phyloP scores from a whole-genome alignment of 1,140 invertebrate genomes.

The Leptopilina clavipes region DNA sequence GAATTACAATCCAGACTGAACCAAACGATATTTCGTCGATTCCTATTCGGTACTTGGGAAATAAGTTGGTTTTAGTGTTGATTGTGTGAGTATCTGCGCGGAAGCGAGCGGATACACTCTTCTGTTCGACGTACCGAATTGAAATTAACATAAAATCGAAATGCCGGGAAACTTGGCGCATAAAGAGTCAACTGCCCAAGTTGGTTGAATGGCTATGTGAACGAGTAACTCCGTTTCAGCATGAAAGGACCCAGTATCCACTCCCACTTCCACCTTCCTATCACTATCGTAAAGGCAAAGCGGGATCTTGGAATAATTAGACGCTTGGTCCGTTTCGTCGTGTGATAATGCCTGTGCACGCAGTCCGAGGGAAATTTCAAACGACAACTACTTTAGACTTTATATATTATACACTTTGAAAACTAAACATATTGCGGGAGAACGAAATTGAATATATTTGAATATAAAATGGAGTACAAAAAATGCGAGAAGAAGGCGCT shows the following conservation, averaged over 20 bases:
- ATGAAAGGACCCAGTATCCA: constrained; percentile 59
- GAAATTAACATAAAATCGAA: constrained; percentile 75
- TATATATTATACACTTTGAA: neutral
- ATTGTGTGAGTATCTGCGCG: constrained; percentile 55
- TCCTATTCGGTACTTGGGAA: constrained; percentile 65
- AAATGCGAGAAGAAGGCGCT: too few species aligned
- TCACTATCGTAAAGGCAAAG: constrained; percentile 22
- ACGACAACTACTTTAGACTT: too few species aligned
- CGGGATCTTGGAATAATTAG: constrained; percentile 57
- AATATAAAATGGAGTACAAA: too few species aligned
- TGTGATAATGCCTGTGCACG: neutral
- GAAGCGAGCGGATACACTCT: constrained; percentile 62
- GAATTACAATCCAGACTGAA: constrained; percentile 64
- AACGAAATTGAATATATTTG: too few species aligned
- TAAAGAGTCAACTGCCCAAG: constrained; percentile 74
- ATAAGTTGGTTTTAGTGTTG: too few species aligned
- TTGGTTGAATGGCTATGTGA: constrained; percentile 70
- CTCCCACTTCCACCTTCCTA: constrained; percentile 29
- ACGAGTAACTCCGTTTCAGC: constrained; percentile 64
- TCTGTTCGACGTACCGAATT: constrained; percentile 69
- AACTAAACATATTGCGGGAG: too few species aligned
- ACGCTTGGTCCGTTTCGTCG: constrained; percentile 49
- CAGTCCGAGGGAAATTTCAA: constrained; percentile 4
- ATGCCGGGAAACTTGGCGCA: constrained; percentile 71
- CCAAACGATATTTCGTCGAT: constrained; percentile 66